Conservation (phyloP, 2,888 invertebrate genomes). For the Drosophila phalerata region DNA sequence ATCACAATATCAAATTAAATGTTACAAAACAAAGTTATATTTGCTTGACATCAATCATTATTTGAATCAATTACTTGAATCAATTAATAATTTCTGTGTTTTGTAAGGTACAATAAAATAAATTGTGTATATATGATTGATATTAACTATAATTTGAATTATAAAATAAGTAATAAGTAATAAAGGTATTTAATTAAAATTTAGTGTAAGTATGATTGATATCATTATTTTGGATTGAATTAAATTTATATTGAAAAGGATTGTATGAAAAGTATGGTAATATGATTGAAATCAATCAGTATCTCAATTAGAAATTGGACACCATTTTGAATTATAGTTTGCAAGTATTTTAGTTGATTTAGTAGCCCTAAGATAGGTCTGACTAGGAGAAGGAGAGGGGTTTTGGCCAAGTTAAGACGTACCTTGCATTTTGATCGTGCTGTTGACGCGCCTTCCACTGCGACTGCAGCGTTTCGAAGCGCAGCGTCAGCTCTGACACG, state of each 20-base stretch:
- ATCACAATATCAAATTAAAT: too few relatives aligned
- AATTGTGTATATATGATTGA: not conserved
- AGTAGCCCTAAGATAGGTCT: slow-evolving; percentile 4
- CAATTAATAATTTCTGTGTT: too few relatives aligned
- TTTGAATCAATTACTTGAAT: too few relatives aligned
- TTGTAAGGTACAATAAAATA: not conserved
- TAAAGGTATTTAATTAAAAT: not conserved
- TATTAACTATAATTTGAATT: not conserved
- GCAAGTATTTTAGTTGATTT: slow-evolving; percentile 40
- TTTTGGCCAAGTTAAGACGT: slow-evolving; percentile 68
- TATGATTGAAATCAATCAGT: not conserved
- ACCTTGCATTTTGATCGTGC: slow-evolving; percentile 92
- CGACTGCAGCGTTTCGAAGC: slow-evolving; percentile 89
- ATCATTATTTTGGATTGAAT: not conserved
- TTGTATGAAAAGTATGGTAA: not conserved
- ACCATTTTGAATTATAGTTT: slow-evolving; percentile 11
- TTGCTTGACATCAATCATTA: slow-evolving; percentile 1
- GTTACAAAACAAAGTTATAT: too few relatives aligned
- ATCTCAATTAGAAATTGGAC: not conserved
- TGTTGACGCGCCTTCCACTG: slow-evolving; percentile 91
- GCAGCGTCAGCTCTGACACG: slow-evolving; percentile 88
- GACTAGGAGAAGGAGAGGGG: too few relatives aligned
- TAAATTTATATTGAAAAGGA: not conserved
- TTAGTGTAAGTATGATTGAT: not conserved
- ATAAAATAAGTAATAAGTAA: not conserved